phyloP scores from a whole-genome alignment of 35 echinoderm and acorn worm genomes.

The Chiridota heheva region DNA sequence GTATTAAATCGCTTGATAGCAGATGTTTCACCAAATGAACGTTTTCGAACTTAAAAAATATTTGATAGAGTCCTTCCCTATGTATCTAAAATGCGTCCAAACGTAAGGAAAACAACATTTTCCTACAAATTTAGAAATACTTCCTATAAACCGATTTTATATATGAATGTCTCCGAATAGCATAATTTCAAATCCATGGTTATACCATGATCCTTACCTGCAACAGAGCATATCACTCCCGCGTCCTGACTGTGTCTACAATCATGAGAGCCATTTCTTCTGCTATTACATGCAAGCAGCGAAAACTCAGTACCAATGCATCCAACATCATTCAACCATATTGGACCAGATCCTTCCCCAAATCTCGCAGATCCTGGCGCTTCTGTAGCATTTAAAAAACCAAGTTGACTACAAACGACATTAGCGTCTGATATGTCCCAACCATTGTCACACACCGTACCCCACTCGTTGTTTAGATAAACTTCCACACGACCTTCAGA shows the following conservation, averaged over 20 bases:
- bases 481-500: conserved; percentile 57
- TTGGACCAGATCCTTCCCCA: conserved; percentile 26
- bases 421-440: conserved; percentile 35
- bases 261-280: neutral
- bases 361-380: neutral
- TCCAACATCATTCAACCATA: conserved; percentile 44
- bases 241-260: conserved; percentile 52
- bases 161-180: no score
- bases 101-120: no score
- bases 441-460: conserved; percentile 49
- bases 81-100: no score
- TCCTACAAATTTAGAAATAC: no score
- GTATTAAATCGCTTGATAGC: no score
- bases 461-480: conserved; percentile 20
- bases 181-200: no score
- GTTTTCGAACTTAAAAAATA: no score
- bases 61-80: no score
- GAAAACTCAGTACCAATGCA: conserved; percentile 33
- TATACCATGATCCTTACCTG: no score
- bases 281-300: neutral
- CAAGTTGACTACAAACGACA: conserved; percentile 51
- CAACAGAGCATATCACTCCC: conserved; percentile 38
- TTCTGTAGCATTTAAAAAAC: neutral
- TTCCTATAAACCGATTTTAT: no score
- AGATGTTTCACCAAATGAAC: no score